A percentile compares a stretch with the other conserved stretches of the same genome.
Evolutionary conservation across 2,113 vertebrate genomes (phyloP).

Genomic region (Actenoides lindsayi): DNA sequence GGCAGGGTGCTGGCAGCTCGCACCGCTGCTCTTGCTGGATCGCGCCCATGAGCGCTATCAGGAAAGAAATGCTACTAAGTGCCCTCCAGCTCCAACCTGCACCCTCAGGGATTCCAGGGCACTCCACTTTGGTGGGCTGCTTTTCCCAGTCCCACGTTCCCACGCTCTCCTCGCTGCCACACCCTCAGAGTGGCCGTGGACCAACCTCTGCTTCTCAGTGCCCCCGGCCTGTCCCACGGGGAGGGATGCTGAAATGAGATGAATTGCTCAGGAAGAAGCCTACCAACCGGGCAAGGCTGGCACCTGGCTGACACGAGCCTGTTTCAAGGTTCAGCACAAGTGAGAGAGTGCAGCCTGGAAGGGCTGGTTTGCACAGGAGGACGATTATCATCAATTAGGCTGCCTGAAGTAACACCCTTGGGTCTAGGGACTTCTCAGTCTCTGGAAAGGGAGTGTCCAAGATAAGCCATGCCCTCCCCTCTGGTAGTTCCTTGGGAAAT

Average conservation of each 20-base stretch:
- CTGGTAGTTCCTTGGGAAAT: background rate
- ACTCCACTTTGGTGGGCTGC: background rate
- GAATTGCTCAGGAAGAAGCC: background rate
- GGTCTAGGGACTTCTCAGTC: background rate
- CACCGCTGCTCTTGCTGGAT: background rate
- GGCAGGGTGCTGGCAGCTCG: background rate
- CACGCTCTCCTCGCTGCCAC: background rate
- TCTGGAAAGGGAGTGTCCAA: background rate
- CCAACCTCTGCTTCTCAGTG: background rate
- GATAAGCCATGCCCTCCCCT: background rate
- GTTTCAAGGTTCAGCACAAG: background rate
- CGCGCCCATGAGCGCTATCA: background rate
- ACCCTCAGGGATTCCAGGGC: background rate
- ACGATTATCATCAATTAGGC: background rate
- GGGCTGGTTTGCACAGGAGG: background rate
- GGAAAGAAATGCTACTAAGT: background rate
- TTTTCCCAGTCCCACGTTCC: background rate
- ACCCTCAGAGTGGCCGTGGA: background rate
- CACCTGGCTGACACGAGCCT: background rate
- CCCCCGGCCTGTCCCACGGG: background rate
- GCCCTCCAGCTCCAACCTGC: background rate
- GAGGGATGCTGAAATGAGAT: background rate
- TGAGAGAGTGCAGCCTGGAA: background rate
- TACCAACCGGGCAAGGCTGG: background rate
- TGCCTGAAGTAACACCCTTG: background rate